phyloP scores from a whole-genome alignment of 2,797 vertebrate genomes.

The Gymnothorax reevesii region DNA sequence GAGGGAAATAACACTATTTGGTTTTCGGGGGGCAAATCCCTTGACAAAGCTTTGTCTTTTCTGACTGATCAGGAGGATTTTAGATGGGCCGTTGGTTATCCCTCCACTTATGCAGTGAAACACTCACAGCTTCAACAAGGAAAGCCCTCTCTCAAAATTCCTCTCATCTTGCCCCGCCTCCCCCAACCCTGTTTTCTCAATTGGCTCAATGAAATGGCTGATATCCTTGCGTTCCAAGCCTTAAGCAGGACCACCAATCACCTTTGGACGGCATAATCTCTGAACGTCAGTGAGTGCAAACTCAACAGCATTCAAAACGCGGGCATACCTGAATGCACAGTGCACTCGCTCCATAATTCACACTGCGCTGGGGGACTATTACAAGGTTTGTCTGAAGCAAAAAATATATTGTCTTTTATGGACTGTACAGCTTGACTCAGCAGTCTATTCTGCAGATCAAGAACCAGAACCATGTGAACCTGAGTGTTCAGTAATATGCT shows the following conservation, averaged over 20 bases:
- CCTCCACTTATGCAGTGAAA: slow-evolving; percentile 15
- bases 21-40: slow-evolving; percentile 27
- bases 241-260: background rate
- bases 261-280: background rate
- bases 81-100: slow-evolving; percentile 25
- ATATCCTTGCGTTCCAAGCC: background rate
- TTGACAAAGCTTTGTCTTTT: slow-evolving; percentile 29
- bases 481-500: slow-evolving; percentile 1
- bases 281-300: background rate
- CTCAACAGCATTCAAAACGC: background rate
- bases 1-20: slow-evolving; percentile 25
- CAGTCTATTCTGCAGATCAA: background rate
- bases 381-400: background rate
- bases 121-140: slow-evolving; percentile 17
- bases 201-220: background rate
- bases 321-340: background rate
- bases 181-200: background rate
- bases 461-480: background rate
- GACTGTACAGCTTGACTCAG: background rate
- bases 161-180: slow-evolving; percentile 18
- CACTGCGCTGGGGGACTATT: background rate
- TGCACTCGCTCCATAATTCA: background rate
- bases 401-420: background rate
- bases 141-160: slow-evolving; percentile 1
- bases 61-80: slow-evolving; percentile 34